phyloP scores from a whole-genome alignment of 2,888 invertebrate genomes.

The Macropis europaea region DNA sequence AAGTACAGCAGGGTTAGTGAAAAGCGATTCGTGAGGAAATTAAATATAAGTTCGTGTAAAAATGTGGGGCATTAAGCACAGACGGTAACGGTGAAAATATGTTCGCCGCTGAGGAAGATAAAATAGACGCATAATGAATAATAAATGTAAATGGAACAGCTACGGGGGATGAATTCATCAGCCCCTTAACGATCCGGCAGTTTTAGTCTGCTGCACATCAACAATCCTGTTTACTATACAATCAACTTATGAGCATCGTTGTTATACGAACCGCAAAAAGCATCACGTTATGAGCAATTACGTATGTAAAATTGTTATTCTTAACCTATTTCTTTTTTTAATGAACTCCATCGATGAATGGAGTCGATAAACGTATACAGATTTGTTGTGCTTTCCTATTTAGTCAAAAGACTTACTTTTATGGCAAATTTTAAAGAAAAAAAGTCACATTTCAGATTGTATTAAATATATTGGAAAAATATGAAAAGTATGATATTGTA shows the following conservation, averaged over 20 bases:
- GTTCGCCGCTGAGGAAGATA: not conserved
- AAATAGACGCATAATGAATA: conserved; percentile 11
- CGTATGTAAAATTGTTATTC: not conserved
- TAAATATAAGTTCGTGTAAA: not conserved
- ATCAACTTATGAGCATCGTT: not conserved
- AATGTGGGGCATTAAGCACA: not conserved
- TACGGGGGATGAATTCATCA: not conserved
- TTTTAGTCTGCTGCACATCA: not conserved
- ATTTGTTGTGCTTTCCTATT: too few relatives aligned
- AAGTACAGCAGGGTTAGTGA: not conserved
- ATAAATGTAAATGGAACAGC: conserved; percentile 4
- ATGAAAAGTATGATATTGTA: too few relatives aligned
- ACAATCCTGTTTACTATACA: not conserved
- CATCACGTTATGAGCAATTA: not conserved
- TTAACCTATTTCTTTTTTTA: too few relatives aligned
- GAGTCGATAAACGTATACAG: too few relatives aligned
- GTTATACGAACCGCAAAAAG: too few relatives aligned
- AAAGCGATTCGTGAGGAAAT: conserved; percentile 9
- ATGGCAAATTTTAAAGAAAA: too few relatives aligned
- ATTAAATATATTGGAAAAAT: too few relatives aligned
- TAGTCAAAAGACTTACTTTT: too few relatives aligned
- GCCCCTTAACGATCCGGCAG: not conserved
- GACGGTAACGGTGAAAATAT: not conserved
- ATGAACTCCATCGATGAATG: too few relatives aligned
- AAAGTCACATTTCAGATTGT: too few relatives aligned